phyloP scores from a whole-genome alignment of 2,888 invertebrate species.

The Trissoscelio sp. region DNA sequence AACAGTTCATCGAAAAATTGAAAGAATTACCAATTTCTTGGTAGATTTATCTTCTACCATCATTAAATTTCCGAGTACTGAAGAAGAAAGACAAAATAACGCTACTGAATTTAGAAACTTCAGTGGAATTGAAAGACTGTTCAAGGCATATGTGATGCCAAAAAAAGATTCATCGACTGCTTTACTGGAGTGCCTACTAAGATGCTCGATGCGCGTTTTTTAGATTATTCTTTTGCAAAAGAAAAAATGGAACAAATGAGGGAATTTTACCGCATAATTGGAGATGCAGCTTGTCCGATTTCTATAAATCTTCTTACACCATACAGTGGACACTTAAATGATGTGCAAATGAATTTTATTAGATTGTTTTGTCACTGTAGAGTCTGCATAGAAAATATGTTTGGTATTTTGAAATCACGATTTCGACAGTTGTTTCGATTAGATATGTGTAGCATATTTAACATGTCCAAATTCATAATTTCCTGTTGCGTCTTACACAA shows the following conservation, averaged over 20 bases:
- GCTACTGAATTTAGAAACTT: conserved; percentile 6
- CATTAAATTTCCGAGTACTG: conserved; percentile 1
- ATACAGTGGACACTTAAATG: conserved; percentile 1
- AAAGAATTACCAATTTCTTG: neutral
- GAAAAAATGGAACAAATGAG: conserved; percentile 12
- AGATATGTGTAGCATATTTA: neutral
- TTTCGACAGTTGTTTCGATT: neutral
- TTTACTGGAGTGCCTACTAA: conserved; percentile 23
- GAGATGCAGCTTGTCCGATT: conserved; percentile 24
- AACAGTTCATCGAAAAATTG: neutral
- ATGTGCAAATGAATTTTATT: conserved; percentile 15
- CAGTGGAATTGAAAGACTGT: conserved; percentile 24
- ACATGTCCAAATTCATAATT: too few species aligned
- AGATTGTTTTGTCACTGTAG: neutral
- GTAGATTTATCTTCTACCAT: conserved; percentile 14
- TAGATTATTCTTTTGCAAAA: conserved; percentile 19
- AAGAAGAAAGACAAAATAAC: conserved; percentile 6
- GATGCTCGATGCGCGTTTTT: conserved; percentile 33
- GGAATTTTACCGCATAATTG: conserved; percentile 11
- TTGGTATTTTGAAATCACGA: neutral
- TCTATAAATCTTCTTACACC: conserved; percentile 16
- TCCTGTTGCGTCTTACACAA: conserved; percentile 14
- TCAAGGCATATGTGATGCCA: conserved; percentile 29
- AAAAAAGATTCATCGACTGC: conserved; percentile 34
- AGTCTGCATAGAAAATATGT: conserved; percentile 5